A percentile compares a stretch with the other conserved stretches of the same genome.
Conservation (phyloP, 2,113 vertebrate species). For the Nipponia nippon region DNA sequence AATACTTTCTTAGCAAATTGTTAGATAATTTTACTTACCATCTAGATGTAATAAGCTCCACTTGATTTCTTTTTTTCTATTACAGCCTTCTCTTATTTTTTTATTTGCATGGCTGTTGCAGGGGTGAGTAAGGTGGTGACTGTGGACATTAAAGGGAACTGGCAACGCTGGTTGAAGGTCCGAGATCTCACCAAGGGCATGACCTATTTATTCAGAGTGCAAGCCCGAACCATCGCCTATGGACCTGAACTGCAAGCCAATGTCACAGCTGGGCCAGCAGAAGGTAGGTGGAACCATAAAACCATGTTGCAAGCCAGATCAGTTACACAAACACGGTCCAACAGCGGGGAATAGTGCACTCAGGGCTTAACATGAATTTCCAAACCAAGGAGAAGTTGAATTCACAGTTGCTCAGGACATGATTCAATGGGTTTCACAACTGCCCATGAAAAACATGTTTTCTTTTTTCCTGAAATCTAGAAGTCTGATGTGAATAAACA, state of each 20-base stretch:
- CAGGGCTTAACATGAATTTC: background rate
- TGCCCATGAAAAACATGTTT: background rate
- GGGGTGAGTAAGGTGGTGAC: slow-evolving; percentile 95
- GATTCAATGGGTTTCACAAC: background rate
- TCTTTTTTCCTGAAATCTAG: background rate
- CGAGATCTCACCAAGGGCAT: slow-evolving; percentile 87
- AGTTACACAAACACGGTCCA: background rate
- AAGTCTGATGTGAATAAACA: slow-evolving; percentile 2
- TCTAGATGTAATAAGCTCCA: background rate
- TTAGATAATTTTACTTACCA: slow-evolving; percentile 21
- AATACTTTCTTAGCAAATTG: slow-evolving; percentile 49
- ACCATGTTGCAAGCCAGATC: background rate
- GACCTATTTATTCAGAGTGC: slow-evolving; percentile 87
- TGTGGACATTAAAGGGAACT: slow-evolving; percentile 89
- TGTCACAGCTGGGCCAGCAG: slow-evolving; percentile 86
- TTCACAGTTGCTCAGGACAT: background rate
- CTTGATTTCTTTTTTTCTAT: background rate
- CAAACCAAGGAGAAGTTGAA: background rate
- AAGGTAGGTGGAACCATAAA: slow-evolving; percentile 76
- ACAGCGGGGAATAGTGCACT: background rate
- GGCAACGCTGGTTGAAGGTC: slow-evolving; percentile 93
- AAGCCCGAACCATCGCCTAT: slow-evolving; percentile 87
- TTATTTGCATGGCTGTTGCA: background rate
- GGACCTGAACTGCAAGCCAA: slow-evolving; percentile 87
- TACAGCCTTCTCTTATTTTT: background rate